Conservation (phyloP, 1,140 invertebrate species). For the Samia ricini region DNA sequence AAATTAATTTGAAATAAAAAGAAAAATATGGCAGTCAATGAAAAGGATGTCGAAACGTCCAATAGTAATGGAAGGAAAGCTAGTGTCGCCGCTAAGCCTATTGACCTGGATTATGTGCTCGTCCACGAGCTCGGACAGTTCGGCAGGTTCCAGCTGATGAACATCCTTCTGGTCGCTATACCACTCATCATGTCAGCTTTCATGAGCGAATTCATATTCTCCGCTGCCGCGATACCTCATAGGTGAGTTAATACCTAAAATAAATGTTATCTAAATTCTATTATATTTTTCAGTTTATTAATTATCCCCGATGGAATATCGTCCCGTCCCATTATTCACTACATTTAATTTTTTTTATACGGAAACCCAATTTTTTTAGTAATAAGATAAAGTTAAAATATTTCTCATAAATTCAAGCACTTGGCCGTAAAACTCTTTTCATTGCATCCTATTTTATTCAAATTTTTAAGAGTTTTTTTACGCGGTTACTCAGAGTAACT, state of each 20-base stretch:
- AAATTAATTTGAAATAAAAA: too few species aligned
- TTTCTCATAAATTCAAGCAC: too few species aligned
- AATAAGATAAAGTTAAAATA: too few species aligned
- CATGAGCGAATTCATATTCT: conserved; percentile 58
- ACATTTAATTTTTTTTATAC: too few species aligned
- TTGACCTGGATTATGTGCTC: conserved; percentile 49
- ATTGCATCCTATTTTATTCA: background rate
- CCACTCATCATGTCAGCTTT: conserved; percentile 54
- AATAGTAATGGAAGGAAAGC: background rate
- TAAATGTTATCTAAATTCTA: too few species aligned
- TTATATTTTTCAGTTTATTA: too few species aligned
- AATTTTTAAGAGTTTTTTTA: too few species aligned
- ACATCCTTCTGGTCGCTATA: conserved; percentile 41
- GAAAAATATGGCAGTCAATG: background rate
- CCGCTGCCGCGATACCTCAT: conserved; percentile 54
- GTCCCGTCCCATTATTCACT: too few species aligned
- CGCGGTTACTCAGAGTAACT: too few species aligned
- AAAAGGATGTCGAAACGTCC: background rate
- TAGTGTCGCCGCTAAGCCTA: conserved; percentile 16
- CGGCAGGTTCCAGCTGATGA: conserved; percentile 43
- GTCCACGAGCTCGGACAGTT: conserved; percentile 58
- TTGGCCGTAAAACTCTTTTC: too few species aligned
- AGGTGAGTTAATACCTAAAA: conserved; percentile 37
- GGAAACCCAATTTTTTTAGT: too few species aligned
- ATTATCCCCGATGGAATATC: too few species aligned